Evolutionary conservation across 2,888 invertebrate genomes (phyloP).

Genomic region (Mythimna vitellina): DNA sequence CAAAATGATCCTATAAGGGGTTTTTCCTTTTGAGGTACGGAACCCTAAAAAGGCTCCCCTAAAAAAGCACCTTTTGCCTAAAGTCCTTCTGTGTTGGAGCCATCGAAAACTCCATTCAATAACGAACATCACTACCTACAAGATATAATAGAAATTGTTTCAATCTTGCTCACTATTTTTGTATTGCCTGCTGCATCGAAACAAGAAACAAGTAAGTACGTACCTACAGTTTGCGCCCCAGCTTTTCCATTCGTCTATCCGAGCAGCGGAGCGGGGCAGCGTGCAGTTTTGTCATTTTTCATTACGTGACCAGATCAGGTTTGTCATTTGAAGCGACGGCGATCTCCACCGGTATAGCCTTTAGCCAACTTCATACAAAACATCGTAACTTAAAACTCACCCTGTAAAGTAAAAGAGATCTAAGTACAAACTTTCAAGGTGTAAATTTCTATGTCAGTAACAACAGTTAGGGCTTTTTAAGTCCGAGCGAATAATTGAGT

Average conservation of each 20-base stretch:
- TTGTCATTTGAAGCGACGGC: conserved; percentile 84
- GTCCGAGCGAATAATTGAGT: conserved; percentile 65
- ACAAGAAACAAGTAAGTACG: conserved; percentile 15
- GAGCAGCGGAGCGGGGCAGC: conserved; percentile 67
- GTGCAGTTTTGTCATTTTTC: conserved; percentile 91
- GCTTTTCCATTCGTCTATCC: conserved; percentile 70
- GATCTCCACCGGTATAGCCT: conserved; percentile 77
- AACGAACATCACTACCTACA: neutral
- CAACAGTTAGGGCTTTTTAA: conserved; percentile 50
- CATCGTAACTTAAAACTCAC: conserved; percentile 12
- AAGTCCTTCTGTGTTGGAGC: too few relatives aligned
- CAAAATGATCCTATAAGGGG: too few relatives aligned
- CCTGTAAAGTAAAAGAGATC: conserved; percentile 48
- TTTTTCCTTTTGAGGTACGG: too few relatives aligned
- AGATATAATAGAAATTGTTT: neutral
- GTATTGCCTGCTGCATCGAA: conserved; percentile 9
- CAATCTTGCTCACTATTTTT: conserved; percentile 1
- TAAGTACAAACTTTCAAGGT: conserved; percentile 21
- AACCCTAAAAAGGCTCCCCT: too few relatives aligned
- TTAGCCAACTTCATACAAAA: conserved; percentile 65
- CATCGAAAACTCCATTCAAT: neutral
- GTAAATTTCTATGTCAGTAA: conserved; percentile 19
- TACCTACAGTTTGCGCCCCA: conserved; percentile 30
- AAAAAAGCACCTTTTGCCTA: too few relatives aligned
- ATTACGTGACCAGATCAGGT: conserved; percentile 93